Evolutionary conservation across 2,797 vertebrate species (phyloP).

Genomic region (Alauda arvensis): DNA sequence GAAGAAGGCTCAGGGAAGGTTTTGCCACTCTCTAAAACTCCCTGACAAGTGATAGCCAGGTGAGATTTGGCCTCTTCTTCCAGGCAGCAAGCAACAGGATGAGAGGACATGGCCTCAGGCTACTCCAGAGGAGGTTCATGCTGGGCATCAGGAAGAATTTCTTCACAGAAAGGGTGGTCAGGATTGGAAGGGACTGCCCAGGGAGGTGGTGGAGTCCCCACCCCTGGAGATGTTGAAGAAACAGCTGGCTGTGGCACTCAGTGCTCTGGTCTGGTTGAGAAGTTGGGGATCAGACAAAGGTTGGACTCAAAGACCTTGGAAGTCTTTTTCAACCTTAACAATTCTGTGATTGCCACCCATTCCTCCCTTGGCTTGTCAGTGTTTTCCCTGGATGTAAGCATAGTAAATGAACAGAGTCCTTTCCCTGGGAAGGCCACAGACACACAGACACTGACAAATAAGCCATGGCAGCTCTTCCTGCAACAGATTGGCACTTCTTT

Average conservation of each 20-base stretch:
- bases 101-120: background rate
- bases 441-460: background rate
- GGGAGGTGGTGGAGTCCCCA: background rate
- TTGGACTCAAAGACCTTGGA: background rate
- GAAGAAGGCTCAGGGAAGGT: background rate
- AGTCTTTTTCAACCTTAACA: background rate
- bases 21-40: background rate
- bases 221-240: background rate
- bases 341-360: no score
- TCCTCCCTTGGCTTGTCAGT: background rate
- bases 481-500: background rate
- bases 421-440: background rate
- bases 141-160: background rate
- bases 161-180: background rate
- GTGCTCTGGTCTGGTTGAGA: background rate
- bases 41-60: background rate
- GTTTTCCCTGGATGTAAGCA: background rate
- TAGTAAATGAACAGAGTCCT: background rate
- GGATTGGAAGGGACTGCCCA: background rate
- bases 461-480: background rate
- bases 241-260: fast-evolving
- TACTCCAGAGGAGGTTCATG: background rate
- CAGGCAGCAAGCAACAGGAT: background rate
- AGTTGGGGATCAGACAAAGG: background rate
- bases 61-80: background rate